Base-by-base conservation (phyloP, 2,888 invertebrate species). In the Yponomeuta malinellus region DNA sequence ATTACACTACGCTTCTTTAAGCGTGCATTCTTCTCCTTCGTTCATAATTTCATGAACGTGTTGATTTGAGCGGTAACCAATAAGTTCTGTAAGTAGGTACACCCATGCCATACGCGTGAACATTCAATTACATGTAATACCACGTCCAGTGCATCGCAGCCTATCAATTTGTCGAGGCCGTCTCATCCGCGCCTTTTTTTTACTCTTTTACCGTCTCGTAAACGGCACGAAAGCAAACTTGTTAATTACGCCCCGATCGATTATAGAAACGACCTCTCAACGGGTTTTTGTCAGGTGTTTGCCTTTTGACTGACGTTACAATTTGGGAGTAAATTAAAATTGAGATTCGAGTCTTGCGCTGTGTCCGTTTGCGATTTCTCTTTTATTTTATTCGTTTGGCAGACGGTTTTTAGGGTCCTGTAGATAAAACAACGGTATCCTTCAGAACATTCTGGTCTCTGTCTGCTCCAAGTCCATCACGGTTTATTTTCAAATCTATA, bases 91-190 rank as follows among this genome's bases (percentile, higher is more conserved):
- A 29, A 4, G 43, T 43, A 43, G 10, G 65, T 65, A 29, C 65
- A 29, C 15, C 33, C 33, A n/a, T 15, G 43, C 23, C 48, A n/a
- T 64, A 48, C 78, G 79, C 87, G 86, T 87, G 83, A 86, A 79
- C 81, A 84, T 89, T 89, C 87, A 89, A 89, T 89, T 87, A 88
- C 79, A 71, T 76, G 82, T 85, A 84, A 88, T 87, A 86, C 83
- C 69, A 33, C 52, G 69, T 79, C 76, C 78, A 80, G 78, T 79
- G 77, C 81, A 81, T 83, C 80, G 85, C 82, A 81, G 83, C 80
- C 85, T 83, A 87, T 87, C 85, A 86, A 86, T 86, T 85, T 86
- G 83, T 84, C 80, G 65, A 12, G 37, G 68, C 48, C 68, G 48
- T 23, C 23, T 52, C 29, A 48, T 68, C 52, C 23, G 23, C 65